Evolutionary conservation across 2,797 vertebrate genomes (phyloP).

Genomic region (Cyprinodon diabolis): DNA sequence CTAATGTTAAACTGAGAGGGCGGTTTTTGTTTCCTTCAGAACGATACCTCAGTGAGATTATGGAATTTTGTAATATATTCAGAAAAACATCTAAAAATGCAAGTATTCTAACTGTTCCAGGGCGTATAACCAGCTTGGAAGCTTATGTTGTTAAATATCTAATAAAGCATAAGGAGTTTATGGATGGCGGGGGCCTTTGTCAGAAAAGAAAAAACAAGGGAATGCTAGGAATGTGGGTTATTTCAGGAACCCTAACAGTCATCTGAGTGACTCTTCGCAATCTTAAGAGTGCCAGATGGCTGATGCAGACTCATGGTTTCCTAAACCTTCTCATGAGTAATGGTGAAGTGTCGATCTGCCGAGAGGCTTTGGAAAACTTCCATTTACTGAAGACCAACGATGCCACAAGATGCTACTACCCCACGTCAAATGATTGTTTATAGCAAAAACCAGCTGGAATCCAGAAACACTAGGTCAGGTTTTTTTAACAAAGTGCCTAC

Average conservation of each 20-base stretch:
- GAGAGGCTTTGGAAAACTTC: constrained; percentile 51
- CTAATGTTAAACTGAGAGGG: constrained; percentile 17
- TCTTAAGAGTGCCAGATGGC: constrained; percentile 60
- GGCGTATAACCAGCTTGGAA: constrained; percentile 49
- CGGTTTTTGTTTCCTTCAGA: constrained; percentile 5
- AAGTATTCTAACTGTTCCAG: constrained; percentile 38
- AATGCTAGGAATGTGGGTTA: constrained; percentile 79
- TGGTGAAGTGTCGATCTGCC: constrained; percentile 42
- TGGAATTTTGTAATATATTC: constrained; percentile 28
- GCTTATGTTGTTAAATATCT: constrained; percentile 71
- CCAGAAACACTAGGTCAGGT: constrained; percentile 41
- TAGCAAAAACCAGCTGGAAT: constrained; percentile 39
- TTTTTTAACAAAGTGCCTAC: constrained; percentile 23
- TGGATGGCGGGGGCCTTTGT: constrained; percentile 73
- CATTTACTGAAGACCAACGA: constrained; percentile 40
- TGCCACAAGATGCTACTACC: constrained; percentile 42
- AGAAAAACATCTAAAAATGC: constrained; percentile 23
- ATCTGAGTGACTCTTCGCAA: constrained; percentile 45
- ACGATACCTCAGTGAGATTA: constrained; percentile 13
- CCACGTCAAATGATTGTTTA: constrained; percentile 51
- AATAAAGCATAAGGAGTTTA: constrained; percentile 72
- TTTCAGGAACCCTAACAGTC: constrained; percentile 69
- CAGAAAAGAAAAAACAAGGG: constrained; percentile 46
- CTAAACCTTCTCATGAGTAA: constrained; percentile 52
- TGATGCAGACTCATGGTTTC: constrained; percentile 57